phyloP scores from a whole-genome alignment of 2,113 vertebrate species.

The Lagenorhynchus albirostris region DNA sequence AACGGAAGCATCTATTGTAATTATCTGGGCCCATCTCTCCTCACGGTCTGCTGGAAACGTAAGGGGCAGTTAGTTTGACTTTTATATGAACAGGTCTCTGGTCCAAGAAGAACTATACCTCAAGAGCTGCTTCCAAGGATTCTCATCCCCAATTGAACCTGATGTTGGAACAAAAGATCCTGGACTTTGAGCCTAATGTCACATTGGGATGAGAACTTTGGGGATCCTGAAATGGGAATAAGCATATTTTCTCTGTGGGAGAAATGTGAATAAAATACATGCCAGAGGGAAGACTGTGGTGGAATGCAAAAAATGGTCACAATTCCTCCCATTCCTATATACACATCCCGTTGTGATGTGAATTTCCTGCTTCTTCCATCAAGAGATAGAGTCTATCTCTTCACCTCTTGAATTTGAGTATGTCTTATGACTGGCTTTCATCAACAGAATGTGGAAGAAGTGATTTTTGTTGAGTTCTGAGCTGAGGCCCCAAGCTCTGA shows the following conservation, averaged over 20 bases:
- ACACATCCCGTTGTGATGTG: neutral
- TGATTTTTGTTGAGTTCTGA: neutral
- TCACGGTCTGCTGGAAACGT: neutral
- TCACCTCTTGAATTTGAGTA: neutral
- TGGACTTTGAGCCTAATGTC: neutral
- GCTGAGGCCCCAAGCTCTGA: neutral
- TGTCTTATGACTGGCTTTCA: neutral
- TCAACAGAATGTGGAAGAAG: neutral
- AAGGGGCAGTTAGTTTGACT: neutral
- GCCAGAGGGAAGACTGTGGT: neutral
- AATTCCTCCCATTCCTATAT: neutral
- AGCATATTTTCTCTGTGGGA: neutral
- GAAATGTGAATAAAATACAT: neutral
- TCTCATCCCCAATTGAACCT: neutral
- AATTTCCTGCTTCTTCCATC: neutral
- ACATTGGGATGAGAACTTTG: neutral
- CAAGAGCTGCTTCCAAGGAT: neutral
- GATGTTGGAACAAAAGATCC: neutral
- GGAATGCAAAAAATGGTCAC: neutral
- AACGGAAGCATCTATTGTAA: neutral
- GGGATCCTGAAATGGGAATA: neutral
- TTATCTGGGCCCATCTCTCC: neutral
- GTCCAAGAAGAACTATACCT: neutral
- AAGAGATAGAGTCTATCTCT: neutral
- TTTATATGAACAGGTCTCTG: neutral